Evolutionary conservation across 2,888 invertebrate species (phyloP).

Genomic region (Xanthorhoe spadicearia): DNA sequence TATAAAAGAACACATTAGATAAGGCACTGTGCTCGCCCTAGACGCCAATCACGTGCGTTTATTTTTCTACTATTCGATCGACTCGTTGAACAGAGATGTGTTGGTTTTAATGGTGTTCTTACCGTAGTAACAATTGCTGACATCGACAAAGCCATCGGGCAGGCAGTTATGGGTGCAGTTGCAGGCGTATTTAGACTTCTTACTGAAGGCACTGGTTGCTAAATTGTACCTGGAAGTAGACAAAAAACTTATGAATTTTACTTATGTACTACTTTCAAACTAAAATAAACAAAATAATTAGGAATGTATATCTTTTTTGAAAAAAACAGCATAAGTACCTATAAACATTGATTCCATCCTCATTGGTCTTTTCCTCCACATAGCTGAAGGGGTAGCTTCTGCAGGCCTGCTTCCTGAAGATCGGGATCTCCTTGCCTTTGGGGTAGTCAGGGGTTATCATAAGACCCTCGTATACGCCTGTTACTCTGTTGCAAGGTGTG

Average conservation of each 20-base stretch:
- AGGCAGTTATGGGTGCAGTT: constrained; percentile 84
- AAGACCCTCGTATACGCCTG: constrained; percentile 90
- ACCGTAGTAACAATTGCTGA: constrained; percentile 91
- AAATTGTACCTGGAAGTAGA: constrained; percentile 58
- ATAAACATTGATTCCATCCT: constrained; percentile 84
- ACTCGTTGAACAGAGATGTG: too few relatives aligned
- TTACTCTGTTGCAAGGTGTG: constrained; percentile 87
- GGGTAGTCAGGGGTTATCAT: constrained; percentile 87
- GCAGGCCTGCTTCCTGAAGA: constrained; percentile 93
- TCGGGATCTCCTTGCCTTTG: constrained; percentile 79
- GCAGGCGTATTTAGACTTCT: constrained; percentile 83
- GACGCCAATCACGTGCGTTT: too few relatives aligned
- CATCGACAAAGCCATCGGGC: constrained; percentile 87
- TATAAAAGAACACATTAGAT: too few relatives aligned
- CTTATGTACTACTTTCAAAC: too few relatives aligned
- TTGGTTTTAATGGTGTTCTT: constrained; percentile 43
- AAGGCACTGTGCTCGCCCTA: too few relatives aligned
- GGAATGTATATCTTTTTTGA: too few relatives aligned
- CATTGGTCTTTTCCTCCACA: constrained; percentile 49
- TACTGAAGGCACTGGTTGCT: constrained; percentile 64
- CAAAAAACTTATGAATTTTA: background rate
- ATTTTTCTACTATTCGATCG: too few relatives aligned
- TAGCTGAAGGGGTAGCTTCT: constrained; percentile 84
- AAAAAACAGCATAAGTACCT: constrained; percentile 49
- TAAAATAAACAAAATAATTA: too few relatives aligned